Percentiles rank a stretch among this genome's conserved stretches.
Evolutionary conservation across 2,113 vertebrate species (phyloP).

Genomic region (Dendrocopos noguchii): DNA sequence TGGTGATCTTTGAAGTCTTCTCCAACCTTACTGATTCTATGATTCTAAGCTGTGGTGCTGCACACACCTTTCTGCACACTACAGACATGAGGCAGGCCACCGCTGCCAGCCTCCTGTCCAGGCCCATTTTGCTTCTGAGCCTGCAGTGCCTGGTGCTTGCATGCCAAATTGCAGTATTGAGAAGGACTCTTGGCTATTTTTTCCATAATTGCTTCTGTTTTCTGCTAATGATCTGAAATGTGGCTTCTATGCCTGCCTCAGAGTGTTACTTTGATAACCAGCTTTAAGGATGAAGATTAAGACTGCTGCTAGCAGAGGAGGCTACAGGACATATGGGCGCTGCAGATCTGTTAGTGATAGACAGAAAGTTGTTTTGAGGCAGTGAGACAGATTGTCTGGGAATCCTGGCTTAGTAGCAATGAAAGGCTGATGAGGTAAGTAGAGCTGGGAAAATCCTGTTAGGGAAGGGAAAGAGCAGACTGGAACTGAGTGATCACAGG

Average conservation of each 20-base stretch:
- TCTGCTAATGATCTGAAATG: slow-evolving; percentile 31
- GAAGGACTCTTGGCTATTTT: slow-evolving; percentile 3
- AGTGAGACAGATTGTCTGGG: slow-evolving; percentile 43
- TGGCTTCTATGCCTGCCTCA: neutral
- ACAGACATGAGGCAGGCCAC: rapidly evolving
- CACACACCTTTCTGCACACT: neutral
- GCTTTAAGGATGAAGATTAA: slow-evolving; percentile 8
- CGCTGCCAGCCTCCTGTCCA: neutral
- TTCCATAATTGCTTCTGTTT: slow-evolving; percentile 33
- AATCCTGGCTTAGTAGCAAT: slow-evolving; percentile 26
- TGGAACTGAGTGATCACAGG: neutral
- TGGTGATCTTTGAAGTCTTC: too few relatives aligned
- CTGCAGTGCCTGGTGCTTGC: neutral
- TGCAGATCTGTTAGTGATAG: slow-evolving; percentile 29
- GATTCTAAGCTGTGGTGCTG: too few relatives aligned
- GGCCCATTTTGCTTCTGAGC: neutral
- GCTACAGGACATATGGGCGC: slow-evolving; percentile 35
- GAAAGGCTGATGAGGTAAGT: slow-evolving; percentile 28
- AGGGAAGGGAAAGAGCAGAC: neutral
- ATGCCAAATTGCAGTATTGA: neutral
- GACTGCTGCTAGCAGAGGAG: slow-evolving; percentile 4
- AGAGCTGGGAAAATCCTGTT: slow-evolving; percentile 45
- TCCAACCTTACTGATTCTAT: too few relatives aligned
- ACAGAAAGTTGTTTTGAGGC: slow-evolving; percentile 40
- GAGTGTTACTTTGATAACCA: slow-evolving; percentile 38